Evolutionary conservation across 2,113 vertebrate species (phyloP).

Genomic region (Mesocricetus auratus): DNA sequence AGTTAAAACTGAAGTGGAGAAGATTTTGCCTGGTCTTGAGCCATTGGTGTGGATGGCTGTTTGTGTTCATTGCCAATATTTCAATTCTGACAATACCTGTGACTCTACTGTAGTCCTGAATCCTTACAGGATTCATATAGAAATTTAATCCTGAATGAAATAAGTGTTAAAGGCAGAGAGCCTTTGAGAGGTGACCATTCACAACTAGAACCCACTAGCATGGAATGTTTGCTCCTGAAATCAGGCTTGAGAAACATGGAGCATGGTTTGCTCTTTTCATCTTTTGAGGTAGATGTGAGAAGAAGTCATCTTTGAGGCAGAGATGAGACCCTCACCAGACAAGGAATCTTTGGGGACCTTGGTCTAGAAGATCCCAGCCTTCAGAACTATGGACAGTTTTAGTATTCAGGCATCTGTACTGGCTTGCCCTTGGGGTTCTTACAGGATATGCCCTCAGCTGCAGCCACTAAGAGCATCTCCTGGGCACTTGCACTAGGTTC

Average conservation of each 20-base stretch:
- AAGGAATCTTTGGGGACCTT: neutral
- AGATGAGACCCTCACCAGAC: neutral
- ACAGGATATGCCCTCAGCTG: too few relatives aligned
- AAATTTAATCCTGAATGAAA: neutral
- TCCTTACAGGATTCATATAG: neutral
- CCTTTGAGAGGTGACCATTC: neutral
- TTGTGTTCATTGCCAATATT: neutral
- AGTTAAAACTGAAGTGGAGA: neutral
- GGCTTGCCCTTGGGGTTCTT: too few relatives aligned
- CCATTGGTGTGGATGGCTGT: neutral
- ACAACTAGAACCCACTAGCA: neutral
- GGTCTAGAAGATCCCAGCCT: neutral
- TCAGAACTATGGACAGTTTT: neutral
- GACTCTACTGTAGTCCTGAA: neutral
- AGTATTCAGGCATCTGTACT: too few relatives aligned
- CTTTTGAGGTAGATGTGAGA: neutral
- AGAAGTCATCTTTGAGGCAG: neutral
- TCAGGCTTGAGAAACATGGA: too few relatives aligned
- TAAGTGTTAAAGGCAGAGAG: too few relatives aligned
- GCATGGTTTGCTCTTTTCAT: neutral
- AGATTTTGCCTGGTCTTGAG: neutral
- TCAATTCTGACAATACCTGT: neutral
- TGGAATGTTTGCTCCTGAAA: rapidly evolving
- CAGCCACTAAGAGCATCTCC: too few relatives aligned
- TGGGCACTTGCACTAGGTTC: too few relatives aligned